Evolutionary conservation across 2,797 vertebrate species (phyloP).

Genomic region (Pseudotriccus pelzelni): DNA sequence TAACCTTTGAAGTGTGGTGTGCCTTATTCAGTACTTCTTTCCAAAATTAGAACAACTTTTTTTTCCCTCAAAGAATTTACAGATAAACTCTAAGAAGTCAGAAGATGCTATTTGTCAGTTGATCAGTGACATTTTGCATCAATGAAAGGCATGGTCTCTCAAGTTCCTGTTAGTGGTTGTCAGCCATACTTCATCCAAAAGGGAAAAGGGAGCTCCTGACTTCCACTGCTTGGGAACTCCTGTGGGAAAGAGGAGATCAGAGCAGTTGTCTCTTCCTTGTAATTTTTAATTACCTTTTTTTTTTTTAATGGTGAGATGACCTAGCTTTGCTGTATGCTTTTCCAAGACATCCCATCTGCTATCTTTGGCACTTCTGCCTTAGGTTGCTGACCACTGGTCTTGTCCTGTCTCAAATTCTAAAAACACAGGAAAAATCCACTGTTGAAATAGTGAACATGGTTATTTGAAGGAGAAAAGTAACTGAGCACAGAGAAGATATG

Average conservation of each 20-base stretch:
- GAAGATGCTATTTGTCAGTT: neutral
- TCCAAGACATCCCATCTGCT: neutral
- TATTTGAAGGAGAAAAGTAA: conserved; percentile 10
- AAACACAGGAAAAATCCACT: neutral
- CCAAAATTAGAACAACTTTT: neutral
- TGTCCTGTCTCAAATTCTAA: neutral
- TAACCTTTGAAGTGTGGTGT: neutral
- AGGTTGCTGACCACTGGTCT: conserved; percentile 3
- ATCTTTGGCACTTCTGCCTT: neutral
- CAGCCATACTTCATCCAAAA: neutral
- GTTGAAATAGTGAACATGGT: neutral
- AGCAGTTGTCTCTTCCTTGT: neutral
- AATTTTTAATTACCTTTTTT: neutral
- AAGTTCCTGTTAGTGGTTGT: neutral
- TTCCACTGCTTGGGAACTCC: neutral
- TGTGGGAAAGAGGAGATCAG: neutral
- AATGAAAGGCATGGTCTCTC: neutral
- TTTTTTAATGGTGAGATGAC: neutral
- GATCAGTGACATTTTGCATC: neutral
- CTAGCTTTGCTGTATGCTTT: neutral
- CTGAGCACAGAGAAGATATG: neutral
- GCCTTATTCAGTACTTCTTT: neutral
- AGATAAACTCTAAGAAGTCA: neutral
- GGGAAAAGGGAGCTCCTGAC: neutral
- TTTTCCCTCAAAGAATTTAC: rapidly evolving